phyloP scores from a whole-genome alignment of 2,113 vertebrate genomes.

The Barbus barbus region DNA sequence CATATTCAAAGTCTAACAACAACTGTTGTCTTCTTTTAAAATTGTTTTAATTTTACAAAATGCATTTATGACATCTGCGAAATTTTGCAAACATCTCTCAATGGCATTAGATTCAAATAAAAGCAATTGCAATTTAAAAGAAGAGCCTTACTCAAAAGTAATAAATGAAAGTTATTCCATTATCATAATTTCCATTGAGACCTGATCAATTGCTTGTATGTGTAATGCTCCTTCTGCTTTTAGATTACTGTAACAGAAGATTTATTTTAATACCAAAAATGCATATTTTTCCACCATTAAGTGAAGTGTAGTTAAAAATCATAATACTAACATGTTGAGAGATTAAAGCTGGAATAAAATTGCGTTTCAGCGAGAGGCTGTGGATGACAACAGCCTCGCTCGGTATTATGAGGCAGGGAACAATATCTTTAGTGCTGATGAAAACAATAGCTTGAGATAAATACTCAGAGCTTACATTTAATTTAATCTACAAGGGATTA shows the following conservation, averaged over 20 bases:
- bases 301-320: slow-evolving; percentile 75
- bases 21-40: not conserved
- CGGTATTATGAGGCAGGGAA: slow-evolving; percentile 60
- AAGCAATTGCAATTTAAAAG: slow-evolving; percentile 39
- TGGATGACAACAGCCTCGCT: slow-evolving; percentile 59
- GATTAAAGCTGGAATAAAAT: slow-evolving; percentile 71
- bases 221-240: slow-evolving; percentile 73
- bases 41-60: not conserved
- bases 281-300: slow-evolving; percentile 70
- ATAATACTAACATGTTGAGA: slow-evolving; percentile 77
- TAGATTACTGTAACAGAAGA: slow-evolving; percentile 66
- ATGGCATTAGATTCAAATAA: slow-evolving; percentile 30
- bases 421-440: slow-evolving; percentile 72
- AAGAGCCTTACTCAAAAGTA: slow-evolving; percentile 41
- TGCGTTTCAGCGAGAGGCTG: slow-evolving; percentile 59
- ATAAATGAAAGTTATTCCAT: slow-evolving; percentile 52
- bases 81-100: slow-evolving; percentile 60
- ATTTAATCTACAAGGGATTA: slow-evolving; percentile 79
- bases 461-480: slow-evolving; percentile 73
- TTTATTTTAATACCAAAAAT: slow-evolving; percentile 73
- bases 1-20: not conserved
- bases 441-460: slow-evolving; percentile 76
- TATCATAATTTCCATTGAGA: slow-evolving; percentile 45
- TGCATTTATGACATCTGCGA: slow-evolving; percentile 12
- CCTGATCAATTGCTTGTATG: slow-evolving; percentile 54